These are phyloP conservation scores for Piliocolobus tephrosceles DNA, from an alignment of 2,113 vertebrate species.

Conservation along the genomic window DNA sequence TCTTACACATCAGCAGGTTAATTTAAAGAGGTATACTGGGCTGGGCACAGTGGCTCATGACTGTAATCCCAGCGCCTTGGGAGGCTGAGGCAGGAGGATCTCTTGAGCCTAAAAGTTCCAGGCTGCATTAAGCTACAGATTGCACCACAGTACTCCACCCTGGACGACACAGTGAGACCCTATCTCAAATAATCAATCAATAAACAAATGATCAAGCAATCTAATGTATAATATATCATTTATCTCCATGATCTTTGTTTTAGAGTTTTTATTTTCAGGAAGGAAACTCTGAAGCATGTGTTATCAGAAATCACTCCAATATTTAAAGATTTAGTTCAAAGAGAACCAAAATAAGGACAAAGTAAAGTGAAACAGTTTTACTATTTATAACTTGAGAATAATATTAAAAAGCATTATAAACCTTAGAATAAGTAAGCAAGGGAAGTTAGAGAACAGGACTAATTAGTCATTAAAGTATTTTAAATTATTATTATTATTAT, in stretches of 20 bases:
- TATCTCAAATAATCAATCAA: neutral
- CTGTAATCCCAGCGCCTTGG: too few species aligned
- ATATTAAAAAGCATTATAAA: constrained; percentile 6
- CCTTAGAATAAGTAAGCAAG: constrained; percentile 34
- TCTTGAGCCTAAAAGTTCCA: too few species aligned
- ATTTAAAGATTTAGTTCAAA: constrained; percentile 30
- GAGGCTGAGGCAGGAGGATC: too few species aligned
- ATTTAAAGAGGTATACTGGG: constrained; percentile 19
- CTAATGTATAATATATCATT: neutral
- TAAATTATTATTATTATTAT: neutral
- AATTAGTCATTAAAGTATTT: constrained; percentile 40
- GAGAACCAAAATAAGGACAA: constrained; percentile 30
- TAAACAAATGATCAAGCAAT: too few species aligned
- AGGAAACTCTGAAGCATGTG: constrained; percentile 7
- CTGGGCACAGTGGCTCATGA: neutral
- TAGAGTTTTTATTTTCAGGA: constrained; percentile 33
- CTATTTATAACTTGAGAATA: constrained; percentile 36
- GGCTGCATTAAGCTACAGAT: too few species aligned
- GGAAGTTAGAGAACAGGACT: neutral
- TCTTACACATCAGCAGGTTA: neutral
- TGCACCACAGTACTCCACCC: too few species aligned
- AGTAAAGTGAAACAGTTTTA: constrained; percentile 1
- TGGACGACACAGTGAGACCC: too few species aligned
- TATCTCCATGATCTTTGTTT: constrained; percentile 23
- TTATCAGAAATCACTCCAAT: constrained; percentile 31